These are phyloP conservation scores for Caprella mutica DNA, from an alignment of 2,888 invertebrate species.

Conservation along the genomic window DNA sequence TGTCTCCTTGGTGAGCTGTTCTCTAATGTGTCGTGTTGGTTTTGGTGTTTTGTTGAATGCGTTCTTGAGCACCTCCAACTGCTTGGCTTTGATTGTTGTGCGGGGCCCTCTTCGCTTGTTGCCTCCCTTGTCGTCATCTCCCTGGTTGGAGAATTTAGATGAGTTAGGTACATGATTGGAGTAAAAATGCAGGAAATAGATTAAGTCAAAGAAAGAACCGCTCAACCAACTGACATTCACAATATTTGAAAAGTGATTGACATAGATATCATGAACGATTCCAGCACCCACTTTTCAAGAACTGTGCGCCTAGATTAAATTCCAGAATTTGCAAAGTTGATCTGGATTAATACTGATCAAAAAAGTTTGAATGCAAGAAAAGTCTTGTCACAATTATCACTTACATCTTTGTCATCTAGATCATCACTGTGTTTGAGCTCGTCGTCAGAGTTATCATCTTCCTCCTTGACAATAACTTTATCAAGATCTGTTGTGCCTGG, in stretches of 20 bases:
- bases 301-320: no score
- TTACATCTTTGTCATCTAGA: conserved; percentile 21
- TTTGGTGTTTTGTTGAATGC: conserved; percentile 98
- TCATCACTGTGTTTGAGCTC: conserved; percentile 20
- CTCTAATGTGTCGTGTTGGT: conserved; percentile 95
- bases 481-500: conserved; percentile 30
- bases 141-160: background rate
- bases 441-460: conserved; percentile 27
- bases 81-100: conserved; percentile 98
- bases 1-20: conserved; percentile 97
- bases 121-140: conserved; percentile 43
- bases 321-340: no score
- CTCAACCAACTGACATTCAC: no score
- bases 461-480: conserved; percentile 22
- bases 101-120: conserved; percentile 90
- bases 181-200: no score
- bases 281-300: no score
- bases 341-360: no score
- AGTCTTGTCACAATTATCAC: background rate
- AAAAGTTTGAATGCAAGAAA: background rate
- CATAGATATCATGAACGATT: no score
- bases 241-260: no score
- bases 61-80: conserved; percentile 93
- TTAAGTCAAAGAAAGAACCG: no score
- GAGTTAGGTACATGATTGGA: no score